phyloP scores from a whole-genome alignment of 1,140 invertebrate species.

The Holcopasites calliopsidis region DNA sequence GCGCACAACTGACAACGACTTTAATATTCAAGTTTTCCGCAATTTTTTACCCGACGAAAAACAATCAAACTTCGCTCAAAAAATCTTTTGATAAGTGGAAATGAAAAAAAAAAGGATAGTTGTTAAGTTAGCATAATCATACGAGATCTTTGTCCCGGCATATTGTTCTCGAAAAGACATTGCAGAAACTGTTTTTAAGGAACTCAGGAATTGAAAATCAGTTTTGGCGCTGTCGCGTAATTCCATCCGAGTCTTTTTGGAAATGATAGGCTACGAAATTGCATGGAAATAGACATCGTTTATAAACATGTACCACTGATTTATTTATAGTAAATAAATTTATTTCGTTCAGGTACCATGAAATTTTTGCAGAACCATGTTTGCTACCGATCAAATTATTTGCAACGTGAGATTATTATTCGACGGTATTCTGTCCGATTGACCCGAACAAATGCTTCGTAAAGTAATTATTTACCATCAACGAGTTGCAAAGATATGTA shows the following conservation, averaged over 20 bases:
- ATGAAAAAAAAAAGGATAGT: conserved; percentile 55
- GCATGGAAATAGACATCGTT: conserved; percentile 36
- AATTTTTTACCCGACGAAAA: conserved; percentile 69
- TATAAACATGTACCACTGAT: conserved; percentile 25
- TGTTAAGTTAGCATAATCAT: conserved; percentile 65
- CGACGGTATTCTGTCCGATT: conserved; percentile 54
- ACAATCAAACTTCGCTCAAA: conserved; percentile 75
- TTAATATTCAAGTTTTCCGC: conserved; percentile 67
- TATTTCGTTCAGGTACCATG: conserved; percentile 34
- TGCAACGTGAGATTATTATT: conserved; percentile 36
- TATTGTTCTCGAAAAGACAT: conserved; percentile 46
- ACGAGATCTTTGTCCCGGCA: conserved; percentile 40
- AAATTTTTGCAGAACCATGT: conserved; percentile 15
- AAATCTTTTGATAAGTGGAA: conserved; percentile 69
- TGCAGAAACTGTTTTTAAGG: conserved; percentile 14
- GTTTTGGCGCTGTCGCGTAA: conserved; percentile 40
- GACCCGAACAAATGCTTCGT: conserved; percentile 60
- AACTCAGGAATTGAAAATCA: conserved; percentile 63
- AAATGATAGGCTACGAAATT: conserved; percentile 22
- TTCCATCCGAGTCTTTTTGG: conserved; percentile 37
- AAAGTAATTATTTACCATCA: conserved; percentile 65
- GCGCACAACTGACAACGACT: conserved; percentile 74
- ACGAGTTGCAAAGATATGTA: conserved; percentile 1
- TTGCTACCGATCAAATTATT: conserved; percentile 10
- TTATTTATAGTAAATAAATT: conserved; percentile 53